phyloP scores from a whole-genome alignment of 2,888 invertebrate genomes.

The Spisula subtruncata region DNA sequence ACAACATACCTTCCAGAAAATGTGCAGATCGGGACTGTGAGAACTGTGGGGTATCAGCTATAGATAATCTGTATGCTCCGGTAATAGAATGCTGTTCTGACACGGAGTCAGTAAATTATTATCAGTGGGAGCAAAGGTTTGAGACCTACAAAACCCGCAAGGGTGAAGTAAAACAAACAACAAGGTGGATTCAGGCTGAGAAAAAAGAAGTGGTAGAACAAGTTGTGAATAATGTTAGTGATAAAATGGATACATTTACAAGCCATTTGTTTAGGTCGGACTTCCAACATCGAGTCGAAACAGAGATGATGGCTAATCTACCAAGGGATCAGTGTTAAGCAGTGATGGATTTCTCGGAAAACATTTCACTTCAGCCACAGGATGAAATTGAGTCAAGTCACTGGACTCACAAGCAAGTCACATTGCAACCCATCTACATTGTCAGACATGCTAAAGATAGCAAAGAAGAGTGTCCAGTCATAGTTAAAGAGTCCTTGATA shows the following conservation, averaged over 20 bases:
- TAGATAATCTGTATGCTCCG: too few relatives aligned
- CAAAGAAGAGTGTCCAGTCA: conserved; percentile 40
- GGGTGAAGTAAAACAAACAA: too few relatives aligned
- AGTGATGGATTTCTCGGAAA: conserved; percentile 66
- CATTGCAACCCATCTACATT: conserved; percentile 57
- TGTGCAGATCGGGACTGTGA: too few relatives aligned
- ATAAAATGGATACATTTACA: conserved; percentile 28
- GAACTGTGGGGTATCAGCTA: too few relatives aligned
- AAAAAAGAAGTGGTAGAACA: too few relatives aligned
- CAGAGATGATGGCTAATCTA: conserved; percentile 40
- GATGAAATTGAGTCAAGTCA: conserved; percentile 64
- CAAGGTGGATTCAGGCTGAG: too few relatives aligned
- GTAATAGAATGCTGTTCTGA: too few relatives aligned
- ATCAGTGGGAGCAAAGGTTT: too few relatives aligned
- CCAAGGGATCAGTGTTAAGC: conserved; percentile 43
- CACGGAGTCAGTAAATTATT: too few relatives aligned
- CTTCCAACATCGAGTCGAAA: conserved; percentile 56
- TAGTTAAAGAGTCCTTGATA: conserved; percentile 58
- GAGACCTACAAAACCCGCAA: too few relatives aligned
- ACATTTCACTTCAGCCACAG: conserved; percentile 55
- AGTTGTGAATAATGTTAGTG: too few relatives aligned
- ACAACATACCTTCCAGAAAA: too few relatives aligned
- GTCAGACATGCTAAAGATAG: conserved; percentile 50
- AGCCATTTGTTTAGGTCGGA: conserved; percentile 50
- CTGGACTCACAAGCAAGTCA: conserved; percentile 61